A percentile compares a stretch with the other conserved stretches of the same genome.
These are phyloP conservation scores for Sebastes dallii DNA, from an alignment of 2,797 vertebrate genomes.

Conservation along the genomic window DNA sequence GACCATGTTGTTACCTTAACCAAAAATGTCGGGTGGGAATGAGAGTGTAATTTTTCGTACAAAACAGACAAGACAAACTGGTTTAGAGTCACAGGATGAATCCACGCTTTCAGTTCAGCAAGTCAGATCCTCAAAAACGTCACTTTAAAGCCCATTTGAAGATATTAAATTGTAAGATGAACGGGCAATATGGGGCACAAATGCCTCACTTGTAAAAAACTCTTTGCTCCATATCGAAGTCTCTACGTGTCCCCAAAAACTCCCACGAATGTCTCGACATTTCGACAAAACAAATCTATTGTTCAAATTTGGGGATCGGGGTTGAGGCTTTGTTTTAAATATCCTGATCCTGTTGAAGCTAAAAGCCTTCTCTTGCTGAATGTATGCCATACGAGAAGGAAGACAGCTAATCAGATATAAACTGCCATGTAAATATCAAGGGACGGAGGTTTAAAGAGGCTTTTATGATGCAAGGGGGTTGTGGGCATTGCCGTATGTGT, in stretches of 20 bases:
- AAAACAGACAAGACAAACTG: slow-evolving; percentile 41
- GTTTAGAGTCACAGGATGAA: slow-evolving; percentile 44
- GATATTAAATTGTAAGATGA: slow-evolving; percentile 35
- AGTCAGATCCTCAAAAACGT: slow-evolving; percentile 51
- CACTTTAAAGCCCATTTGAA: slow-evolving; percentile 57
- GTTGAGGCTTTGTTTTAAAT: slow-evolving; percentile 46
- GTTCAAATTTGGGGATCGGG: slow-evolving; percentile 19
- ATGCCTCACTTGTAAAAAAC: slow-evolving; percentile 44
- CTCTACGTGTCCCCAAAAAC: slow-evolving; percentile 26
- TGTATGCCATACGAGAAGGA: slow-evolving; percentile 83
- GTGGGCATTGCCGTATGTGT: slow-evolving; percentile 63
- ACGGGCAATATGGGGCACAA: slow-evolving; percentile 25
- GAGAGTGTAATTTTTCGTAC: slow-evolving; percentile 60
- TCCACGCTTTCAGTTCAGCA: slow-evolving; percentile 48
- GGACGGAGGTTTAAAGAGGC: slow-evolving; percentile 59
- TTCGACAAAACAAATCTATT: slow-evolving; percentile 24
- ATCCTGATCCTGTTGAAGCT: slow-evolving; percentile 63
- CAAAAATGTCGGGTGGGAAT: slow-evolving; percentile 76
- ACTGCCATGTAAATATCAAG: slow-evolving; percentile 88
- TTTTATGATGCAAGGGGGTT: slow-evolving; percentile 73
- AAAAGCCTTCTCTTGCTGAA: slow-evolving; percentile 82
- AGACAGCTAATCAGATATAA: slow-evolving; percentile 81
- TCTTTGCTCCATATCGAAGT: slow-evolving; percentile 21
- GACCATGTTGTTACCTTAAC: slow-evolving; percentile 82
- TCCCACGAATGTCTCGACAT: slow-evolving; percentile 66